Conservation (phyloP, 1,140 invertebrate genomes). For the Branchinecta lynchi region DNA sequence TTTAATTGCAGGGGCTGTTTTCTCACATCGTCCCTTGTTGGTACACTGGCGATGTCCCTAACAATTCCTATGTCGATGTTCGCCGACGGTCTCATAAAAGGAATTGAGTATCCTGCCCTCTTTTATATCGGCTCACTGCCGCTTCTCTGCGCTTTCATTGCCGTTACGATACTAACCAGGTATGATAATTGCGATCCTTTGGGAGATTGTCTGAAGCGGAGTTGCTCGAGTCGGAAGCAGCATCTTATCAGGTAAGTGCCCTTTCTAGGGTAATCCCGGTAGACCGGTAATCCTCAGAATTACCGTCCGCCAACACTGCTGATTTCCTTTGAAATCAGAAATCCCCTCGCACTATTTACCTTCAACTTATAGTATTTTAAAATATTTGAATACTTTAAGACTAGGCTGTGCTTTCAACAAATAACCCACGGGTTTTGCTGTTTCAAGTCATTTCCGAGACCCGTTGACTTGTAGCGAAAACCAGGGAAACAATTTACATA, state of each 20-base stretch:
- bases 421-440: too few species aligned
- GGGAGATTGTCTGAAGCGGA: slow-evolving; percentile 19
- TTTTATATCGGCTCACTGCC: slow-evolving; percentile 66
- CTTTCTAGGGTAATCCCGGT: too few species aligned
- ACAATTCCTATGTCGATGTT: slow-evolving; percentile 72
- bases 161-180: slow-evolving; percentile 54
- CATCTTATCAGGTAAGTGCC: background rate
- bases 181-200: slow-evolving; percentile 76
- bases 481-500: too few species aligned
- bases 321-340: too few species aligned
- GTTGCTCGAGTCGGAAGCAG: background rate
- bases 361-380: too few species aligned
- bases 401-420: too few species aligned
- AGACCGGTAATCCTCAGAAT: too few species aligned
- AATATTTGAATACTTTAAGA: too few species aligned
- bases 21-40: slow-evolving; percentile 69
- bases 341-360: too few species aligned
- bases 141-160: slow-evolving; percentile 58
- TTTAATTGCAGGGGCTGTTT: slow-evolving; percentile 57
- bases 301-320: too few species aligned
- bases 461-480: too few species aligned
- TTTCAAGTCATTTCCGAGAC: too few species aligned
- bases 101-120: slow-evolving; percentile 49
- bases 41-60: slow-evolving; percentile 60
- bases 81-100: slow-evolving; percentile 58